Evolutionary conservation across 2,113 vertebrate species (phyloP), one percentile per base, ranked within the genome.

Genomic region (Regulus satrapa): DNA sequence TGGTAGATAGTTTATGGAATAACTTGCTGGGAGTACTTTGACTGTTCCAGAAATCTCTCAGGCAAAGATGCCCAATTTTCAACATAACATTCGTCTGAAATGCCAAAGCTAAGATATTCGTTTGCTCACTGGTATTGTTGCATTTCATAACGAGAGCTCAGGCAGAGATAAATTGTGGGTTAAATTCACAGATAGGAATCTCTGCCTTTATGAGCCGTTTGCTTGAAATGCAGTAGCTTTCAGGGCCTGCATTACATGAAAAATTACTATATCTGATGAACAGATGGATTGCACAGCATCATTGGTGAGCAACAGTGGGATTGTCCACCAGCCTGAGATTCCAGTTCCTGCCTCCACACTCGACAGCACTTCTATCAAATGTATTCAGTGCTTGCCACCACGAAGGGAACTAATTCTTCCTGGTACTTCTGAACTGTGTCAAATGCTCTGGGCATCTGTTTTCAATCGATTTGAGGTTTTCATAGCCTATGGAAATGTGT

Each of bases 41-140:
- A 81, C 64, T 75, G 83, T 95, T 97, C 96, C 49, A 85, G 84
- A 91, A 97, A 97, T 92, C 89, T 96, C 91, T 32, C 72, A 59
- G 13, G 54, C 66, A 89, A 71, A 95, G 94, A 96, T 72, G 72
- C 69, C 31, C 59, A 12, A 31, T 80, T 90, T 89, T 74, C 81
- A 79, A 24, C 68, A 84, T 63, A 91, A 69, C 73, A 61, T 26
- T 34, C 85, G 5, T 96, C 89, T 62, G 76, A 97, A 96, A 97
- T 97, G 95, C 96, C 96, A 96, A 40, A 96, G 92, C 96, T 93
- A 97, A 97, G 97, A 82, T 90, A 87, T 89, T 96, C 95, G 14
- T 88, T 96, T 95, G 75, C 82, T 89, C 63, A 2, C 94, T 97
- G 26, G 4, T 62, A 26, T 75, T 91, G 91, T 95, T 41, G 59